Evolutionary conservation across 92 coral and sea anemone genomes (phyloP), one percentile per base, ranked within the genome.

Genomic region (Actinernus sp.): DNA sequence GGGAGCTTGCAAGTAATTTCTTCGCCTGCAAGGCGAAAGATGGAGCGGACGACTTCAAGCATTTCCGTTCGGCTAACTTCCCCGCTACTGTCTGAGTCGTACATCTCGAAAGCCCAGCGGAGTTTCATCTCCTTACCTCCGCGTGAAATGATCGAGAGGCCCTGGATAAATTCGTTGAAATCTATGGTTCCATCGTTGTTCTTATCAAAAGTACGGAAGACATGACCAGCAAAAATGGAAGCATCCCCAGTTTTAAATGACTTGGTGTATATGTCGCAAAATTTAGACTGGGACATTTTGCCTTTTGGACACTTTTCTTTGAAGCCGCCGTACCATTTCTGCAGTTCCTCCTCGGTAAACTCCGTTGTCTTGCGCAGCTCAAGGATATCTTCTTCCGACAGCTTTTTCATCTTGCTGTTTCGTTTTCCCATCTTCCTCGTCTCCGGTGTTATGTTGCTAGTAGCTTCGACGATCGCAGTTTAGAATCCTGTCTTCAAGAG

Each of bases 81-180:
- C 13, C 99, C 99, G 24, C 99, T 92, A 8, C 99, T 92, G 55
- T 95, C 99, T 3, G 84, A 74, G 36, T 95, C 99, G 63, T 95
- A 95, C 97, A 95, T 95, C 74, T 92, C 91, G 34, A 95, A 95
- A 14, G 99, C 99, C 99, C 99, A 95, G 45, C 96, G 93, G 2
- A 95, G 71, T 68, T 95, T 95, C 85, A 86, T 87, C 23, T 95
- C 99, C 34, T 91, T 87, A 13, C 92, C 65, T 9, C 99, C 99
- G 19, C 99, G 92, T 13, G 91, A 91, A 22, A 95, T 87, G 6
- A 84, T 88, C 19, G 99, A 95, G 64, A 95, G 79, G 12, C 99
- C 96, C 69, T 86, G 89, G 23, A 95, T 91, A 59, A 95, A 95
- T 85, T 95, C 99, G 47, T 84, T 77, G 67, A 95, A 95, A 53